Percentiles rank a stretch among this genome's conserved stretches.
These are phyloP conservation scores for Plodia interpunctella DNA, from an alignment of 1,140 invertebrate species.

Conservation along the genomic window DNA sequence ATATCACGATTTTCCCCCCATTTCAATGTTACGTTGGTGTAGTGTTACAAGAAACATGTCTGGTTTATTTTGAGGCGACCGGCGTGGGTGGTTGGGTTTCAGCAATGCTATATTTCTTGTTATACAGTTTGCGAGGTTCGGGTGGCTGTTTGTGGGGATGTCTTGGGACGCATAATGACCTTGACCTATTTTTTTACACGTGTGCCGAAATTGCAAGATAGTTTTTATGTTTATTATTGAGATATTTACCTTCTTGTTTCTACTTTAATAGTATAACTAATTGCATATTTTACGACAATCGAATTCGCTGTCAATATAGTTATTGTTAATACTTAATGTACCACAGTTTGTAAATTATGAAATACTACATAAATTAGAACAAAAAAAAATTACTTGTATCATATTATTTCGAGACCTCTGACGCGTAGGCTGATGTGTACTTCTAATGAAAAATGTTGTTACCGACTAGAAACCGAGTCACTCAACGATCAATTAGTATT, in stretches of 20 bases:
- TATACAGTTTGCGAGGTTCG: background rate
- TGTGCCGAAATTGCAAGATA: background rate
- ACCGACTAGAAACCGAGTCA: background rate
- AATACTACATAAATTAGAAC: too few relatives aligned
- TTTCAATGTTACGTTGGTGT: conserved; percentile 49
- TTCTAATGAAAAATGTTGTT: background rate
- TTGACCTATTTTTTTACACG: conserved; percentile 49
- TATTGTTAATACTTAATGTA: too few relatives aligned
- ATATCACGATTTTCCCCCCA: conserved; percentile 33
- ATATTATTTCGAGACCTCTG: background rate
- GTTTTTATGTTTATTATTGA: background rate
- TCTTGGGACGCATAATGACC: conserved; percentile 38
- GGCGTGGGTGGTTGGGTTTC: conserved; percentile 42
- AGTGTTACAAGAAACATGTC: conserved; percentile 60
- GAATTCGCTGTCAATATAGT: too few relatives aligned
- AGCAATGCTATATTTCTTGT: conserved; percentile 25
- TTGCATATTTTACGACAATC: background rate
- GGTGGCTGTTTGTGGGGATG: background rate
- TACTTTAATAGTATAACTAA: background rate
- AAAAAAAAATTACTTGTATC: too few relatives aligned
- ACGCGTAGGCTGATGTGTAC: background rate
- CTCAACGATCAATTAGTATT: background rate
- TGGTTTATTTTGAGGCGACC: conserved; percentile 60
- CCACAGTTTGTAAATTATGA: too few relatives aligned
- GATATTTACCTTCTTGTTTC: background rate